phyloP scores from a whole-genome alignment of 1,140 invertebrate species.

The Ceratina calcarata region DNA sequence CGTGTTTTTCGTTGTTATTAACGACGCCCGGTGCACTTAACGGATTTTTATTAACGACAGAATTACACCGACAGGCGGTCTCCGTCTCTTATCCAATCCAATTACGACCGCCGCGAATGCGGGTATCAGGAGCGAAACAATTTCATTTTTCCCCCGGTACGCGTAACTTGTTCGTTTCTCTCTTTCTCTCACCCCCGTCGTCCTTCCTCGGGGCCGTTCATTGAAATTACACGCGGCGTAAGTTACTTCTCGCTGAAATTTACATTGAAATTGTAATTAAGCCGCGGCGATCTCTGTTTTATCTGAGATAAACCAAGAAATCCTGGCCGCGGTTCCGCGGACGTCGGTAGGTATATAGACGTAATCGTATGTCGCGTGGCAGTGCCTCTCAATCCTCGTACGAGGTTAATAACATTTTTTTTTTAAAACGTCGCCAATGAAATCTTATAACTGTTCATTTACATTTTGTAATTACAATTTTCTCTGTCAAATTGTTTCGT shows the following conservation, averaged over 20 bases:
- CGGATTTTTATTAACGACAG: constrained; percentile 28
- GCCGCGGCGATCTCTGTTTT: constrained; percentile 49
- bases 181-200: neutral
- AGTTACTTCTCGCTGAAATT: constrained; percentile 50
- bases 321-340: neutral
- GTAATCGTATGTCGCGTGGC: constrained; percentile 13
- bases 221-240: constrained; percentile 50
- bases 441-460: no score
- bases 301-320: constrained; percentile 48
- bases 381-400: constrained; percentile 31
- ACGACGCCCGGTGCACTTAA: constrained; percentile 22
- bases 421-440: no score
- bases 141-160: constrained; percentile 44
- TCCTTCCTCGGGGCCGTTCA: constrained; percentile 20
- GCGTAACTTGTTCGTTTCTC: constrained; percentile 18
- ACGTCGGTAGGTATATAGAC: constrained; percentile 26
- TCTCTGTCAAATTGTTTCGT: no score
- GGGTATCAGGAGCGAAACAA: constrained; percentile 12
- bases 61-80: constrained; percentile 27
- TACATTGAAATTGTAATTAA: constrained; percentile 53
- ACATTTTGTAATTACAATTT: no score
- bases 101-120: constrained; percentile 22
- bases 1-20: constrained; percentile 40
- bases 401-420: no score
- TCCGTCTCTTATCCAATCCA: constrained; percentile 39